phyloP scores from a whole-genome alignment of 2,888 invertebrate genomes.

The Meliscaeva auricollis region DNA sequence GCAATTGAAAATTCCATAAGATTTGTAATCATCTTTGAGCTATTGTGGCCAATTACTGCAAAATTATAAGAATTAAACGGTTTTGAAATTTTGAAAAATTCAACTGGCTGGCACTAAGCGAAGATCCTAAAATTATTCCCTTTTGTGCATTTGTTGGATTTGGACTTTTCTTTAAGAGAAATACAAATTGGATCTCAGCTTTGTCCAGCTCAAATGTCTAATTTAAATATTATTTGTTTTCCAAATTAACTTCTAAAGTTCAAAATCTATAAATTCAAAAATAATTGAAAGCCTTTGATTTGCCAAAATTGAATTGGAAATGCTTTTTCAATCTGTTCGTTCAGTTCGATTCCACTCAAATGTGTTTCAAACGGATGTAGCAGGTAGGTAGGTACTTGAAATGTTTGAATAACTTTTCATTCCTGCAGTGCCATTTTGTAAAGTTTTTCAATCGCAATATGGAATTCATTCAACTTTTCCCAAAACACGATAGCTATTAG shows the following conservation, averaged over 20 bases:
- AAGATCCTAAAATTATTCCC: too few relatives aligned
- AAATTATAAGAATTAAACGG: too few relatives aligned
- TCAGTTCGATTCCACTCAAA: neutral
- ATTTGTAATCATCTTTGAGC: neutral
- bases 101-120: too few relatives aligned
- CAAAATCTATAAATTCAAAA: neutral
- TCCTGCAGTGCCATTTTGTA: neutral
- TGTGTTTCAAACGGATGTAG: constrained; percentile 1
- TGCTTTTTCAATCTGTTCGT: neutral
- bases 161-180: too few relatives aligned
- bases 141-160: too few relatives aligned
- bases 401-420: constrained; percentile 41
- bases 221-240: neutral
- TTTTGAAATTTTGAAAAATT: too few relatives aligned
- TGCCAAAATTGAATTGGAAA: constrained; percentile 6
- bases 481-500: neutral
- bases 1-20: neutral
- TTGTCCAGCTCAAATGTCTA: neutral
- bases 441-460: constrained; percentile 29
- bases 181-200: too few relatives aligned
- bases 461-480: constrained; percentile 46
- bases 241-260: neutral
- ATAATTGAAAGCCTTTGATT: neutral
- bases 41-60: too few relatives aligned
- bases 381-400: neutral